Evolutionary conservation across 2,888 invertebrate species (phyloP), one percentile per base, ranked within the genome.

Genomic region (Plebejus melissa): DNA sequence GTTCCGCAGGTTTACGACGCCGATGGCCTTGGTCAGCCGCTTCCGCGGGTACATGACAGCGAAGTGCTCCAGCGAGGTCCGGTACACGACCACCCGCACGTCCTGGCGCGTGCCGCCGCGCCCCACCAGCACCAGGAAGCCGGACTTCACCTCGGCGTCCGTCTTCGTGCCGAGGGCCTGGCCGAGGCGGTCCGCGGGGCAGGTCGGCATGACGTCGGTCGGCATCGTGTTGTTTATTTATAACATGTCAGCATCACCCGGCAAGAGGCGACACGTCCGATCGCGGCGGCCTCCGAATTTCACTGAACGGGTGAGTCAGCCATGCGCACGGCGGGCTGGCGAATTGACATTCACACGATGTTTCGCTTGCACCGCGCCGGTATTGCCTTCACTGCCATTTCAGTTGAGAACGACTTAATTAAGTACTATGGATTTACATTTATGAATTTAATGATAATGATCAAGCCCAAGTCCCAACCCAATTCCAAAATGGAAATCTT

Each of bases 41-140:
- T 95, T 95, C 84, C 95, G 94, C 7, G 95, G 95, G 80, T 95
- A 95, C 50, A 95, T 94, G 7, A 95, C 95, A 1, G 95, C 95
- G 81, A 95, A 95, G 81, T 95, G 95, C 82, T 95, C 95, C 82
- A 95, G 86, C 71, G 95, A 94, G 5, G 95, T 95, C 78, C 94
- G 90, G 84, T 95, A 95, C 38, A 95, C 95, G 81, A 95, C 95
- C 79, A 95, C 95, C 81, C 95, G 92, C 5, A 95, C 95, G 78
- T 94, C 93, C 84, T 95, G 95, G 28, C 94, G 90, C 82, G 94
- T 91, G 80, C 95, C 95, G 77, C 93, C 94, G 74, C 94, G 94
- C 1, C 94, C 94, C 58, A 95, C 81, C 69, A 95, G 88, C 80
- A 94, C 94, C 88, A 95, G 91, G 82, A 94, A 94, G n/a, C 95